phyloP scores from a whole-genome alignment of 2,888 invertebrate species.

The Apamea sordens region DNA sequence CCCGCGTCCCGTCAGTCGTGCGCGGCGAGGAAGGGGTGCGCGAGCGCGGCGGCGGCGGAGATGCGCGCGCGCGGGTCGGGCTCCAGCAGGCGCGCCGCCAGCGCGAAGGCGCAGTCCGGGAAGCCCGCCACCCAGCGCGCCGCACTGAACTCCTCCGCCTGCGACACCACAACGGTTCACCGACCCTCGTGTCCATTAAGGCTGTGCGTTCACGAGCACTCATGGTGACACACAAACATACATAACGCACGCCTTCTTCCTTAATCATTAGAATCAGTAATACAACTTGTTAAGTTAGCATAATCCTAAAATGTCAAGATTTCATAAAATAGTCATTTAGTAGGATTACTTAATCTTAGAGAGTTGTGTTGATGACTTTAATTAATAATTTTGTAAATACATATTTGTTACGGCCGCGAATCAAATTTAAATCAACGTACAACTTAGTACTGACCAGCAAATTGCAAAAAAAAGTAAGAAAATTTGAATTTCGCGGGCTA shows the following conservation, averaged over 20 bases:
- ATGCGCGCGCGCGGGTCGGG: constrained; percentile 94
- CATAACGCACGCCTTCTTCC: not conserved
- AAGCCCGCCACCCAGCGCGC: constrained; percentile 82
- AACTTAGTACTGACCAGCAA: no score
- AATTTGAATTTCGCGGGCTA: no score
- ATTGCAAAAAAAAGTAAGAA: no score
- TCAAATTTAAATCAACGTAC: no score
- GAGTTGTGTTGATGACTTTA: no score
- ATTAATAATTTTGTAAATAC: no score
- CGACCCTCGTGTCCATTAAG: not conserved
- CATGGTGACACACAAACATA: not conserved
- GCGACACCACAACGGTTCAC: constrained; percentile 26
- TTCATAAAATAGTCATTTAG: no score
- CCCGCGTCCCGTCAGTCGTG: constrained; percentile 23
- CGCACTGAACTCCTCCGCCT: constrained; percentile 70
- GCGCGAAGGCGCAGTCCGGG: constrained; percentile 93
- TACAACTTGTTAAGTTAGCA: no score
- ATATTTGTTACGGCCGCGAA: no score
- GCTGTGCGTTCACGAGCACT: not conserved
- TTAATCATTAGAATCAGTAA: no score
- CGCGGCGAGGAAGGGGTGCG: constrained; percentile 92
- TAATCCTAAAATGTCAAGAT: no score
- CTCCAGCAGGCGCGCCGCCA: constrained; percentile 93
- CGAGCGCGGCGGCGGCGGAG: constrained; percentile 93
- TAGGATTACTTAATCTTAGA: no score